Evolutionary conservation across 2,797 vertebrate species (phyloP).

Genomic region (Bufotes viridis): DNA sequence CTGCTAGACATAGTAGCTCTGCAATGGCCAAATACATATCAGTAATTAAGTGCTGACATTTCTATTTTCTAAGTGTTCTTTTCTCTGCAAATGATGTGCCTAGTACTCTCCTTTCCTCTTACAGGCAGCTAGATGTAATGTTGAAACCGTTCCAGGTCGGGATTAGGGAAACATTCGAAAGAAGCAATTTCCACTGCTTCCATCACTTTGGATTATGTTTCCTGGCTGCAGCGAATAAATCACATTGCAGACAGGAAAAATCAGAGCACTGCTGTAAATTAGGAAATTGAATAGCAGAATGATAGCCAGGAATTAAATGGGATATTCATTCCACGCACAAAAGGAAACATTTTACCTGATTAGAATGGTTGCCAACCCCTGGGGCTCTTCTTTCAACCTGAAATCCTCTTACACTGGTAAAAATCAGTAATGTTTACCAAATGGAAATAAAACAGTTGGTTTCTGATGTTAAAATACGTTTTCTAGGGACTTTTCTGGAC

Average conservation of each 20-base stretch:
- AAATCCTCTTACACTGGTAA: conserved; percentile 37
- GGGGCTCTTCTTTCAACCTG: conserved; percentile 36
- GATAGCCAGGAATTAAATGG: conserved; percentile 50
- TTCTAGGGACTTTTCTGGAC: not conserved
- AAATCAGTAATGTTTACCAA: conserved; percentile 37
- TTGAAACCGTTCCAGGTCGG: conserved; percentile 47
- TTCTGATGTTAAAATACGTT: not conserved
- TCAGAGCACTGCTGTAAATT: conserved; percentile 48
- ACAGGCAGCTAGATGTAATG: conserved; percentile 35
- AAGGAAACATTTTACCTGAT: conserved; percentile 55
- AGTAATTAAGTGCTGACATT: not conserved
- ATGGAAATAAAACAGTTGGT: conserved; percentile 6
- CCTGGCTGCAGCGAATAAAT: conserved; percentile 43
- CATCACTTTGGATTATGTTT: conserved; percentile 59
- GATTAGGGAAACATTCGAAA: conserved; percentile 55
- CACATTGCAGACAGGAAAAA: conserved; percentile 48
- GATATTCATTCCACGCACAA: conserved; percentile 35
- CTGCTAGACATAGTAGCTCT: not conserved
- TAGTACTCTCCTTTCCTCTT: conserved; percentile 1
- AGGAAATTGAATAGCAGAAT: conserved; percentile 55
- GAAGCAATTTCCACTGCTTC: conserved; percentile 48
- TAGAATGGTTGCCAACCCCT: conserved; percentile 26
- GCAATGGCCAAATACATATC: not conserved
- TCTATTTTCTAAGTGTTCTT: not conserved
- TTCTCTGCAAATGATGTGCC: not conserved